phyloP scores from a whole-genome alignment of 2,888 invertebrate species.

The Barypeithes pellucidus region DNA sequence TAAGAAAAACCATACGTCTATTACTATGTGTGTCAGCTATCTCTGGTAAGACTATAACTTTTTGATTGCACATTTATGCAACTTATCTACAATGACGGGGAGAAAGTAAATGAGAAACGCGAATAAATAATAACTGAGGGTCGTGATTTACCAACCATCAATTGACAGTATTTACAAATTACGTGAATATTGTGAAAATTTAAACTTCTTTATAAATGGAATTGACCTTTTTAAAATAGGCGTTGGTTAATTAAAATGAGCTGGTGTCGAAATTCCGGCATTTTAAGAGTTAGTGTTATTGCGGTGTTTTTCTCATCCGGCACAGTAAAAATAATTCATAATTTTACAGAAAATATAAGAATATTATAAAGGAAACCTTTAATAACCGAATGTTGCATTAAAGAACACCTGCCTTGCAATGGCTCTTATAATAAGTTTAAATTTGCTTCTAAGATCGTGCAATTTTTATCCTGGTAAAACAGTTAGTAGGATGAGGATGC shows the following conservation, averaged over 20 bases:
- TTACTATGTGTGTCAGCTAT: no score
- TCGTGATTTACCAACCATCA: not conserved
- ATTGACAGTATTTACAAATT: not conserved
- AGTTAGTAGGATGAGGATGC: conserved; percentile 20
- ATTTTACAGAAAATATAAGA: no score
- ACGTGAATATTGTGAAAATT: not conserved
- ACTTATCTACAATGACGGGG: not conserved
- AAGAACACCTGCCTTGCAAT: no score
- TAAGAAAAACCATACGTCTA: no score
- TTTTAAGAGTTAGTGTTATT: no score
- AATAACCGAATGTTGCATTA: no score
- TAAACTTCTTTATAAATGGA: not conserved
- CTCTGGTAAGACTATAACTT: no score
- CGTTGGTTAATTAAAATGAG: conserved; percentile 10
- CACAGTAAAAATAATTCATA: no score
- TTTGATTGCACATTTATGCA: no score
- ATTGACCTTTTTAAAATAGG: conserved; percentile 1
- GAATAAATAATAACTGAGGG: not conserved
- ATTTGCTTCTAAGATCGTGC: conserved; percentile 9
- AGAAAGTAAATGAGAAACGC: not conserved
- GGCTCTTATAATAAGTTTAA: no score
- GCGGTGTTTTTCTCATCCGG: no score
- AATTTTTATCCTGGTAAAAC: conserved; percentile 23
- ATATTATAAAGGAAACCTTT: no score
- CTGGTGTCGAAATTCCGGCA: not conserved